Percentiles rank a stretch among this genome's conserved stretches.
Evolutionary conservation across 2,888 invertebrate genomes (phyloP).

Genomic region (Rhyacophila evoluta): DNA sequence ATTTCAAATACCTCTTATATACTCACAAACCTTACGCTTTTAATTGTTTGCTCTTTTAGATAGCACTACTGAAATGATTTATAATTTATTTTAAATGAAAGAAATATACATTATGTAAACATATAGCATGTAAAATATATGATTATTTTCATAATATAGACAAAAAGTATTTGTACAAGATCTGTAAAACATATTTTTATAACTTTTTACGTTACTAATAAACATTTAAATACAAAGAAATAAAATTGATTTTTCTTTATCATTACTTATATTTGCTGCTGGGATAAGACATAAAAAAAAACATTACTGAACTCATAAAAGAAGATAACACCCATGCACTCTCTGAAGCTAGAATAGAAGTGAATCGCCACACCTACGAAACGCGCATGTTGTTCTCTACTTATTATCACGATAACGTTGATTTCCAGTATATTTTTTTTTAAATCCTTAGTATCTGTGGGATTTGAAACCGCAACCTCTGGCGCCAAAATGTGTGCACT

Average conservation of each 20-base stretch:
- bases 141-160: conserved; percentile 32
- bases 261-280: too few species aligned
- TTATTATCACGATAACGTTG: too few species aligned
- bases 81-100: conserved; percentile 12
- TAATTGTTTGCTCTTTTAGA: background rate
- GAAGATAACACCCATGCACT: too few species aligned
- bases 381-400: too few species aligned
- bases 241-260: background rate
- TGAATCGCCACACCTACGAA: too few species aligned
- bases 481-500: too few species aligned
- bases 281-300: too few species aligned
- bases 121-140: conserved; percentile 21
- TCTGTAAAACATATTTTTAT: conserved; percentile 50
- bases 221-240: conserved; percentile 45
- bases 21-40: conserved; percentile 22
- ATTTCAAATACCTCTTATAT: conserved; percentile 28
- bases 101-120: background rate
- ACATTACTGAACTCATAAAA: too few species aligned
- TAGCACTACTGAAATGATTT: conserved; percentile 6
- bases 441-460: too few species aligned
- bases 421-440: too few species aligned
- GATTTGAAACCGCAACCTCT: too few species aligned
- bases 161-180: conserved; percentile 46
- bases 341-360: too few species aligned
- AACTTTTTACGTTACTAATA: conserved; percentile 51